phyloP scores from a whole-genome alignment of 2,888 invertebrate species.

The Quadroppia sp. region DNA sequence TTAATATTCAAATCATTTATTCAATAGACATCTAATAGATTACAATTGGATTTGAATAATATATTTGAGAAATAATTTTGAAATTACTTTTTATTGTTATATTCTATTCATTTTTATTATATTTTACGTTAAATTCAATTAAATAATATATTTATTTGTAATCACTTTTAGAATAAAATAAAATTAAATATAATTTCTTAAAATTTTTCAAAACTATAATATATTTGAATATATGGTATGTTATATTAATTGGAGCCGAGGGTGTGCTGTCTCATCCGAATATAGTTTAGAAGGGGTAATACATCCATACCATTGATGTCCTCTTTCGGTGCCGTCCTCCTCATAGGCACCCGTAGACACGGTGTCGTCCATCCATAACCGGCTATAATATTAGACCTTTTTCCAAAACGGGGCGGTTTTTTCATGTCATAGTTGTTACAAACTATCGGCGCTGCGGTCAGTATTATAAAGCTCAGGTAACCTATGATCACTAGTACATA shows the following conservation, averaged over 20 bases:
- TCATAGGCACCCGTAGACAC: not conserved
- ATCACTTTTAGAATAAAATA: no score
- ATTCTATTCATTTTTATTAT: no score
- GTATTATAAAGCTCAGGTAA: not conserved
- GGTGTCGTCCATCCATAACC: not conserved
- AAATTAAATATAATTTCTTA: no score
- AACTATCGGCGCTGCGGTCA: not conserved
- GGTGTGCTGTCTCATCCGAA: not conserved
- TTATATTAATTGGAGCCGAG: not conserved
- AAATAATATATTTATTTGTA: no score
- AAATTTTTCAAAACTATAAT: no score
- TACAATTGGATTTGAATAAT: no score
- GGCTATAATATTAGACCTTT: not conserved
- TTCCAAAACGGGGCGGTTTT: slow-evolving; percentile 12
- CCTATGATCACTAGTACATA: not conserved
- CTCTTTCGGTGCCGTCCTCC: no score
- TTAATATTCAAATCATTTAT: no score
- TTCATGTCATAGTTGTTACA: slow-evolving; percentile 24
- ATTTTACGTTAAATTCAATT: no score
- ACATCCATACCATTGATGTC: not conserved
- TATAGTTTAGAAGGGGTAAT: not conserved
- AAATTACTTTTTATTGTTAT: no score
- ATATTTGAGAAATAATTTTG: no score
- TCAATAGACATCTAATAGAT: no score
- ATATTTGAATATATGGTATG: not conserved